Evolutionary conservation across 1,140 invertebrate genomes (phyloP).

Genomic region (Adoxophyes honmai): DNA sequence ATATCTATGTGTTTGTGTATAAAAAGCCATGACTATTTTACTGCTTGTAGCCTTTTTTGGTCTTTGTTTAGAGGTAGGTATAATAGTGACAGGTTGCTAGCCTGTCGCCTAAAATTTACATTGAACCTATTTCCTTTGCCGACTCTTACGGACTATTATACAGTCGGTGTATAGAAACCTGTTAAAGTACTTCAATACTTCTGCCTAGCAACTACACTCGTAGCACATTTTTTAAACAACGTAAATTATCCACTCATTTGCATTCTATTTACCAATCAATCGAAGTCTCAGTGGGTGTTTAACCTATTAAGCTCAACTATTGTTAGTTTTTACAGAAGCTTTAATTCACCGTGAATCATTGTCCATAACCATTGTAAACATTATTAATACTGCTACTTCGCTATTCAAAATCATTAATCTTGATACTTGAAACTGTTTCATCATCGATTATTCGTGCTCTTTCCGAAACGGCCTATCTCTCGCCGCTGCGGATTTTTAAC

Average conservation of each 20-base stretch:
- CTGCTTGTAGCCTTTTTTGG: too few species aligned
- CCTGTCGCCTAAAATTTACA: too few species aligned
- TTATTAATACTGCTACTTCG: conserved; percentile 18
- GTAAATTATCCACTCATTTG: background rate
- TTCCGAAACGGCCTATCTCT: background rate
- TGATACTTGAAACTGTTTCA: conserved; percentile 11
- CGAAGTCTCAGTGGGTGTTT: conserved; percentile 30
- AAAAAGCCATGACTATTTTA: too few species aligned
- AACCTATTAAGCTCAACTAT: conserved; percentile 13
- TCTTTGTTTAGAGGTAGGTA: too few species aligned
- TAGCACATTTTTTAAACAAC: background rate
- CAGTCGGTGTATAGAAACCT: too few species aligned
- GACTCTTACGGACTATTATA: too few species aligned
- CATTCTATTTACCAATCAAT: conserved; percentile 1
- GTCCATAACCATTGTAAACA: conserved; percentile 18
- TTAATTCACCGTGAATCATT: conserved; percentile 19
- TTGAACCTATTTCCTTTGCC: too few species aligned
- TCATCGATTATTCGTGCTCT: background rate
- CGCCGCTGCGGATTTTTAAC: background rate
- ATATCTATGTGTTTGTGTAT: too few species aligned
- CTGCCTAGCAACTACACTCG: background rate
- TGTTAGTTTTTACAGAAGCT: conserved; percentile 17
- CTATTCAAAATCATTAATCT: conserved; percentile 13
- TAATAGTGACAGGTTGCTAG: too few species aligned
- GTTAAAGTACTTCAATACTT: too few species aligned